Evolutionary conservation across 1,140 invertebrate species (phyloP), one percentile per base, ranked within the genome.

Genomic region (Papilio polytes): DNA sequence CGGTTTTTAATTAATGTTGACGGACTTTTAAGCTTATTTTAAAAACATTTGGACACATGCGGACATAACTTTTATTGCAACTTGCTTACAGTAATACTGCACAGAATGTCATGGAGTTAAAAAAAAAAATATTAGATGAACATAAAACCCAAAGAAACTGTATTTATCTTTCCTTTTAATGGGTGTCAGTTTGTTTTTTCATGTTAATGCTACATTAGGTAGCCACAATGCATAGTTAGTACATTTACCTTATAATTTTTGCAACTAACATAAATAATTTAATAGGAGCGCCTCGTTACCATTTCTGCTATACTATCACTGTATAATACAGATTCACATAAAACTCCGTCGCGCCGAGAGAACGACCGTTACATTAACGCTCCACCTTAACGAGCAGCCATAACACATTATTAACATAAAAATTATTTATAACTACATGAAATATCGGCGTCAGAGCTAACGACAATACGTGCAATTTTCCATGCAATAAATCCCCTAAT

Each of bases 401-500:
- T 91, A 89, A 93, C 77, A 22, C 56, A 44, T 78, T 78, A 78
- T 93, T 93, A 92, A 91, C 89, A 92, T 93, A 92, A 92, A 93
- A 91, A 91, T 91, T 88, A 91, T 91, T 90, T 90, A 92, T 91
- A 89, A 90, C 86, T 84, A 85, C 83, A 89, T 90, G 87, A 89
- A 88, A 89, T 90, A 90, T 90, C 70, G 84, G 82, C 81, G 89
- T 87, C 85, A 81, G 77, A 74, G 56, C 59, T 82, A 84, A 83
- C 84, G 83, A 93, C 92, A 93, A 93, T 92, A 86, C 88, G 85
- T 93, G 87, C 89, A 93, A 93, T 93, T 93, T 93, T 93, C 91
- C 90, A 87, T 87, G 91, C 90, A 89, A 93, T 93, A 93, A 91
- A 93, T 93, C 89, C 87, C 82, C 59, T 87, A 91, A 93, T 92